Evolutionary conservation across 30 jellyfish, hydroid and myxozoan species (phyloP), one percentile per base, ranked within the genome.

Genomic region (Haliclystus octoradiatus): DNA sequence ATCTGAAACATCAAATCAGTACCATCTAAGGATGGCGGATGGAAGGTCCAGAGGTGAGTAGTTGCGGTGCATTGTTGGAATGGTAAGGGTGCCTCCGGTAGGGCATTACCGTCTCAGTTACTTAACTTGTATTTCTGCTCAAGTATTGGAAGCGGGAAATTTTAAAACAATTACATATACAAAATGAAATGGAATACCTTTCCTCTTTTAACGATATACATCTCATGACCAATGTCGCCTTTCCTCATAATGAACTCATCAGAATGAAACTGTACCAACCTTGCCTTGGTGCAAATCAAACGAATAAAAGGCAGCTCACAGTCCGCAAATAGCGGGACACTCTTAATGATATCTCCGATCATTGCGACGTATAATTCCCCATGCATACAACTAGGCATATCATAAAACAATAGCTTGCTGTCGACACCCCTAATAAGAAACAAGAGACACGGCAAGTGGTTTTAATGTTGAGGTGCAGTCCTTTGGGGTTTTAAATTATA

Each of bases 271-370:
- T 82, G 94, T 24, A 67, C 23, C 26, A 74, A 73, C 49, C 49
- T 66, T 2, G 94, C 81, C 51, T 30, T 62, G 47, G 73, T 75
- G 81, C 95, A 75, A 26, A 83, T 70, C 52, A 52, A 53, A 3
- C 95, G 75, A 1, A 79, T 50, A 34, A 76, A 75, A 0, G 95
- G 92, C 66, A 64, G 52, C 28, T 67, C 79, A 68, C 95, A 83
- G 26, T 33, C 69, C 52, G 33, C 24, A 47, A 83, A 69, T 62
- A 75, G 31, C 13, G 95, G 95, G n/a, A 83, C 69, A 28, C 49
- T 50, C 25, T 40, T 57, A 49, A 83, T 57, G 26, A 31, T 31
- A 13, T 70, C 95, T 29, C 95, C 95, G 68, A 66, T 76, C 73
- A 83, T 65, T 3, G 69, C 71, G 49, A 49, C 28, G 63, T 81